Conservation (phyloP, 2,888 invertebrate species). For the Drosophila ustulata region DNA sequence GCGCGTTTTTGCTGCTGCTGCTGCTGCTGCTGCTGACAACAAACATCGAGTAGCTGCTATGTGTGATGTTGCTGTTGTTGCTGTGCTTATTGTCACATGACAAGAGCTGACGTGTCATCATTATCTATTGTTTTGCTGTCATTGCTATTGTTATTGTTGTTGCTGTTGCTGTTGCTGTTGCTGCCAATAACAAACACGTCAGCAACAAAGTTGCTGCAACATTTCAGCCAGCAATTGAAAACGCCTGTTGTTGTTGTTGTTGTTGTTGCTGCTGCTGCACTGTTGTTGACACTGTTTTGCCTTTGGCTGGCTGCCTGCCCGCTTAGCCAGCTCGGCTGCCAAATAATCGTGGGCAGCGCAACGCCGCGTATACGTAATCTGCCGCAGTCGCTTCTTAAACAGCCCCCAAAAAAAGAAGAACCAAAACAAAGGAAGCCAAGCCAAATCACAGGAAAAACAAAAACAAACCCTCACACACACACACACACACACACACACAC, state of each 20-base stretch:
- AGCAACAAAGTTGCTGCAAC: slow-evolving; percentile 69
- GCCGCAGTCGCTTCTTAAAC: slow-evolving; percentile 22
- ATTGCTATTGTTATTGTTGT: slow-evolving; percentile 19
- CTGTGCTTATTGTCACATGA: slow-evolving; percentile 68
- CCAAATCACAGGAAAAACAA: slow-evolving; percentile 1
- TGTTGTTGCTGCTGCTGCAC: slow-evolving; percentile 32
- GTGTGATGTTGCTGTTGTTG: slow-evolving; percentile 35
- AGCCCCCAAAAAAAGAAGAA: neutral
- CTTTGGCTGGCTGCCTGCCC: slow-evolving; percentile 37
- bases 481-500: neutral
- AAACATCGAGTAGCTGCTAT: slow-evolving; percentile 69
- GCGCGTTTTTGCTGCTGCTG: slow-evolving; percentile 52
- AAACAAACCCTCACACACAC: neutral
- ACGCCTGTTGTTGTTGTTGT: slow-evolving; percentile 33
- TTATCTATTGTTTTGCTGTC: slow-evolving; percentile 69
- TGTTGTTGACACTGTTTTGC: slow-evolving; percentile 51
- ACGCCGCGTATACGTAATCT: slow-evolving; percentile 47
- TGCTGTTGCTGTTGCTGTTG: slow-evolving; percentile 21
- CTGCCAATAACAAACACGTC: slow-evolving; percentile 45
- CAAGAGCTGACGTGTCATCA: slow-evolving; percentile 79
- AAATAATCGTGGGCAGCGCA: slow-evolving; percentile 16
- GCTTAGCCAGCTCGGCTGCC: slow-evolving; percentile 24
- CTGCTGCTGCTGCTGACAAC: slow-evolving; percentile 62
- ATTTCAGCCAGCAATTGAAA: slow-evolving; percentile 42
- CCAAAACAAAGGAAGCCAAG: neutral